Evolutionary conservation across 2,113 vertebrate genomes (phyloP).

Genomic region (Nipponia nippon): DNA sequence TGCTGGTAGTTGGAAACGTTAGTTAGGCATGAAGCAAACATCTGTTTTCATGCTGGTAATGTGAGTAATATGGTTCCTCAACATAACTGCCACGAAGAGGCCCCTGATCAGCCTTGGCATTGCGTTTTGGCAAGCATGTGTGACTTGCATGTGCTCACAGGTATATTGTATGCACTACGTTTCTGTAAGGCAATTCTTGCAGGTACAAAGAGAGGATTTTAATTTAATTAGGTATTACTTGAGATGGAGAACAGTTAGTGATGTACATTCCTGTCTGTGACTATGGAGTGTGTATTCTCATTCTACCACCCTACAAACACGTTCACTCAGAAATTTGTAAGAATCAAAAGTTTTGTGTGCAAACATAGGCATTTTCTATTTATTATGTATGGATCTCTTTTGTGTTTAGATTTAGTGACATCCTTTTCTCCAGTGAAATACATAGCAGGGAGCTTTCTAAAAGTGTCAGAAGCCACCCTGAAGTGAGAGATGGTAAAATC

Average conservation of each 20-base stretch:
- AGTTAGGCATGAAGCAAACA: not conserved
- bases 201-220: not conserved
- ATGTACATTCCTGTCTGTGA: not conserved
- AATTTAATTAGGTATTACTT: not conserved
- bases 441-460: not conserved
- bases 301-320: not conserved
- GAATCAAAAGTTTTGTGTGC: not conserved
- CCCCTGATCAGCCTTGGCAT: not conserved
- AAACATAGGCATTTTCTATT: accelerated
- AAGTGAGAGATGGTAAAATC: not conserved
- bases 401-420: not conserved
- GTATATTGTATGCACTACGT: not conserved
- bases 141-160: not conserved
- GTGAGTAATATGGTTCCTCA: not conserved
- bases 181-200: not conserved
- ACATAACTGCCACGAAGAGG: not conserved
- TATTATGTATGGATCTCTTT: not conserved
- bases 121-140: not conserved
- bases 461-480: not conserved
- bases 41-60: not conserved
- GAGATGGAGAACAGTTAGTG: not conserved
- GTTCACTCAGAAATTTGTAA: not conserved
- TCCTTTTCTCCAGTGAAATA: not conserved
- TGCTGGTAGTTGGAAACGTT: not conserved
- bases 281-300: not conserved